Evolutionary conservation across 2,113 vertebrate species (phyloP).

Genomic region (Strigops habroptila): DNA sequence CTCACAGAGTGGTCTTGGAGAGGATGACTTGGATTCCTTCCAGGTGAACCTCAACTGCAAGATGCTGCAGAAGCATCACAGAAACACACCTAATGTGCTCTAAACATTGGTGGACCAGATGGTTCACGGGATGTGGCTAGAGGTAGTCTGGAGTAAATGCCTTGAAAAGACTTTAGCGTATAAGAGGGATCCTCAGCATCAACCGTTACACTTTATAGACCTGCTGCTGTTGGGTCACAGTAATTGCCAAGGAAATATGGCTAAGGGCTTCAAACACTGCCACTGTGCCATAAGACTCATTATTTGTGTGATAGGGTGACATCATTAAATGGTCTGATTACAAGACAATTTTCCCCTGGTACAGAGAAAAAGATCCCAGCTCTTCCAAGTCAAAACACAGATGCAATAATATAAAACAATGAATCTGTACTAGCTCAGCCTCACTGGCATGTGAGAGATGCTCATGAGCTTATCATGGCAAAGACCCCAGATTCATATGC

Average conservation of each 20-base stretch:
- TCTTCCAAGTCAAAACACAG: not conserved
- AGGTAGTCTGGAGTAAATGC: not conserved
- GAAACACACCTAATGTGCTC: not conserved
- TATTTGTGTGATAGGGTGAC: not conserved
- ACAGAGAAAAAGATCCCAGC: not conserved
- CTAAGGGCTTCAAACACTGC: not conserved
- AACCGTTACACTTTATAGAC: not conserved
- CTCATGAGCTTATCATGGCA: not conserved
- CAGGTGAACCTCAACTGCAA: not conserved
- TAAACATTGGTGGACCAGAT: not conserved
- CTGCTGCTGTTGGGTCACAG: not conserved
- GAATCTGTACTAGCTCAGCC: not conserved
- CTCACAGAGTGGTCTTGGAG: not conserved
- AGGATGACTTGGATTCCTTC: not conserved
- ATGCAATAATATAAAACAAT: not conserved
- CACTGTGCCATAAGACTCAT: not conserved
- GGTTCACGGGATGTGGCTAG: not conserved
- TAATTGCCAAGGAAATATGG: not conserved
- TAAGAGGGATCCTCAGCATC: not conserved
- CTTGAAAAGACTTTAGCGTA: not conserved
- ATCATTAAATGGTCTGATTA: not conserved
- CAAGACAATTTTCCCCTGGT: not conserved
- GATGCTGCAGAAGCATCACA: not conserved
- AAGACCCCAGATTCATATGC: not conserved
- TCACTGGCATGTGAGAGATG: not conserved